Evolutionary conservation across 2,797 vertebrate species (phyloP).

Genomic region (Hemitrygon akajei): DNA sequence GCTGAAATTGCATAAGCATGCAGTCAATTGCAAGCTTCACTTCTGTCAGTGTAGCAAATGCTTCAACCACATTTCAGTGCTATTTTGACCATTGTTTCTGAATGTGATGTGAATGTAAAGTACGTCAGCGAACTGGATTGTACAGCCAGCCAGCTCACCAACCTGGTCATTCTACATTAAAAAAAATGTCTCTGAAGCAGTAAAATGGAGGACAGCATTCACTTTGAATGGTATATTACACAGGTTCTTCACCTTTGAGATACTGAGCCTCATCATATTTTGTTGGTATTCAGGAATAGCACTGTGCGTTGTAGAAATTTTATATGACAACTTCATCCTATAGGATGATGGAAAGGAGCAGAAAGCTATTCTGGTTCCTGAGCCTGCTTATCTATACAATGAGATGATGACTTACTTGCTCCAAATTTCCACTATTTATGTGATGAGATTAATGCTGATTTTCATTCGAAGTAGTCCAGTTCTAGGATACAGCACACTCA

Average conservation of each 20-base stretch:
- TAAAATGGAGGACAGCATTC: neutral
- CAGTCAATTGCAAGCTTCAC: neutral
- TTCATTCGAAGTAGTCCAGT: neutral
- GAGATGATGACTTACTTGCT: neutral
- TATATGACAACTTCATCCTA: neutral
- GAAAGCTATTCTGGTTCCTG: neutral
- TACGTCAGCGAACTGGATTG: neutral
- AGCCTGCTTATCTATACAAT: neutral
- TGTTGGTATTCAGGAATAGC: neutral
- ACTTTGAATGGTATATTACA: neutral
- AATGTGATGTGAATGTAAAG: neutral
- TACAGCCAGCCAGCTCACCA: neutral
- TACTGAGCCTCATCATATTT: neutral
- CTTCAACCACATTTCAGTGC: neutral
- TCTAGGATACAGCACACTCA: neutral
- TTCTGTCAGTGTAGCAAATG: neutral
- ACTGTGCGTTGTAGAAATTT: neutral
- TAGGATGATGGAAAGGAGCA: neutral
- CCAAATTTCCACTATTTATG: neutral
- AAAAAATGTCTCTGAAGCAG: neutral
- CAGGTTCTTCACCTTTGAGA: neutral
- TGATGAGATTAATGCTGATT: neutral
- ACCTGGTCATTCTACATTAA: neutral
- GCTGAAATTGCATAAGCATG: neutral
- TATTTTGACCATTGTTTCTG: neutral